These are phyloP conservation scores for Dreissena rostriformis DNA, from an alignment of 1,140 invertebrate genomes.

Conservation along the genomic window DNA sequence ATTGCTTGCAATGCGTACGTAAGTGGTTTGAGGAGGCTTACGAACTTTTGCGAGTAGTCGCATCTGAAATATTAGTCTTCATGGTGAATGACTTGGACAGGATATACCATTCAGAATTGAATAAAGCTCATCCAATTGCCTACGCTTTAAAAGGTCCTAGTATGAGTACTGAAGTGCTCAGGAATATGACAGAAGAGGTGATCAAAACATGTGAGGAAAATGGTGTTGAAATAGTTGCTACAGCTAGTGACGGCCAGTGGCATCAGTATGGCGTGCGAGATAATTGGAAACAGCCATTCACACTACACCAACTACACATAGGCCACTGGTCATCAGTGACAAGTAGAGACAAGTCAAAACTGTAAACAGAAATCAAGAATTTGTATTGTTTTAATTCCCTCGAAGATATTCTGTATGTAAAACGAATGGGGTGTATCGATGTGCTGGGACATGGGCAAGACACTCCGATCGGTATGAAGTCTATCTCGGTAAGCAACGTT, in stretches of 20 bases:
- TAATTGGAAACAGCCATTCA: background rate
- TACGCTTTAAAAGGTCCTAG: conserved; percentile 8
- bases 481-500: too few relatives aligned
- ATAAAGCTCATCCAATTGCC: background rate
- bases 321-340: background rate
- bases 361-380: background rate
- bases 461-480: too few relatives aligned
- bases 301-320: background rate
- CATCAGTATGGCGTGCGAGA: conserved; percentile 3
- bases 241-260: conserved; percentile 8
- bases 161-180: background rate
- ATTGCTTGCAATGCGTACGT: too few relatives aligned
- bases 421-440: too few relatives aligned
- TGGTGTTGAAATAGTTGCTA: background rate
- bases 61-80: conserved; percentile 12
- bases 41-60: background rate
- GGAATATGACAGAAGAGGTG: background rate
- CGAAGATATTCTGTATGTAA: too few relatives aligned
- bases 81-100: background rate
- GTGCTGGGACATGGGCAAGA: too few relatives aligned
- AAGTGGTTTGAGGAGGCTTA: background rate
- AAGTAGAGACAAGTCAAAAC: background rate
- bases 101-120: background rate
- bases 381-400: background rate
- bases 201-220: background rate